These are phyloP conservation scores for Troides aeacus DNA, from an alignment of 2,888 invertebrate genomes.

Conservation along the genomic window DNA sequence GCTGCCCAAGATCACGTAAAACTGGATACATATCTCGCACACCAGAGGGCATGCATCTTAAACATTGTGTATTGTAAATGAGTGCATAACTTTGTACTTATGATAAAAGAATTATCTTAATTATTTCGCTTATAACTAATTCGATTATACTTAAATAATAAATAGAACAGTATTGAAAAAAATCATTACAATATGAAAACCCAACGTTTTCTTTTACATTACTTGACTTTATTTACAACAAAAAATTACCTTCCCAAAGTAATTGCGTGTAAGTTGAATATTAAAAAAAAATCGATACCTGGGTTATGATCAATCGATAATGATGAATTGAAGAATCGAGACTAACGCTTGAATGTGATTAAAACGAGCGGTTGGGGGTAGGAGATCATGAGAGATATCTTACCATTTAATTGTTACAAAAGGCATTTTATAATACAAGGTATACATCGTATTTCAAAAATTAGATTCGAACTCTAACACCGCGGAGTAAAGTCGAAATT, in stretches of 20 bases:
- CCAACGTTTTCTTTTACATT: no score
- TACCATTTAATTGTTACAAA: conserved; percentile 28
- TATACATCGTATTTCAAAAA: neutral
- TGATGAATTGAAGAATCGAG: conserved; percentile 46
- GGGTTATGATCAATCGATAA: conserved; percentile 53
- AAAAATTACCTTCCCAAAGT: conserved; percentile 10
- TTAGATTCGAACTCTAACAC: neutral
- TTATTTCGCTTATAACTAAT: neutral
- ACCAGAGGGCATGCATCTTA: conserved; percentile 34
- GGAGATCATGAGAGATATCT: conserved; percentile 50
- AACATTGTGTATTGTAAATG: conserved; percentile 35
- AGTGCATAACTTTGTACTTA: conserved; percentile 34
- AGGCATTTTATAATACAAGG: conserved; percentile 20
- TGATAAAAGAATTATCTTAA: conserved; percentile 20
- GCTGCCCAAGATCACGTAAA: conserved; percentile 43
- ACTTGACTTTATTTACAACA: neutral
- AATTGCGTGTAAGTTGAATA: conserved; percentile 1
- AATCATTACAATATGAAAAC: no score
- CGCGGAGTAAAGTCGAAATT: conserved; percentile 21
- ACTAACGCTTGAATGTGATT: conserved; percentile 56
- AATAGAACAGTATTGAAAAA: no score
- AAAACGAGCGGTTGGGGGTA: conserved; percentile 58
- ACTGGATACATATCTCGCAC: conserved; percentile 54
- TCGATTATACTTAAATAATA: no score
- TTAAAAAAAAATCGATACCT: conserved; percentile 33